Conservation (phyloP, 2,888 invertebrate genomes). For the Acleris sparsana region DNA sequence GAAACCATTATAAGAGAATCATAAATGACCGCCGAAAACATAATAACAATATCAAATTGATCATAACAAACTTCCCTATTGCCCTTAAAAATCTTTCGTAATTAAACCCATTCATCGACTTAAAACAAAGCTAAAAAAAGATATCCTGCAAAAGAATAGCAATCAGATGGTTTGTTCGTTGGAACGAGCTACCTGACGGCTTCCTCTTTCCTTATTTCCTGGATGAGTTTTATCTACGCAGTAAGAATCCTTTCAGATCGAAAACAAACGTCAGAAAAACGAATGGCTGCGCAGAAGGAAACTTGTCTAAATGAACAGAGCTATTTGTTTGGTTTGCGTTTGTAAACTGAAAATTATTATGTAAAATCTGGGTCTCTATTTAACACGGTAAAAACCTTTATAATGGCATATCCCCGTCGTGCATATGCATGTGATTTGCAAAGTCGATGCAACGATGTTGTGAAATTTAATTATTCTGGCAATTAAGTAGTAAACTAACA, state of each 20-base stretch:
- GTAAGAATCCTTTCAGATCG: slow-evolving; percentile 9
- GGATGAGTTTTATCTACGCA: slow-evolving; percentile 18
- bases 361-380: no score
- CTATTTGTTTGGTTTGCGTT: background rate
- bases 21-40: no score
- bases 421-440: no score
- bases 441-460: no score
- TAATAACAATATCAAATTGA: no score
- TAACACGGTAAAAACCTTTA: no score
- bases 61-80: no score
- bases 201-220: slow-evolving; percentile 18
- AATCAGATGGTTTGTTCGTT: slow-evolving; percentile 28
- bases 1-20: no score
- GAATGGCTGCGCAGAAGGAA: background rate
- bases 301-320: no score
- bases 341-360: background rate
- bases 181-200: slow-evolving; percentile 27
- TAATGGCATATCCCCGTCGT: no score
- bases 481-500: no score
- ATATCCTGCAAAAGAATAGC: slow-evolving; percentile 21
- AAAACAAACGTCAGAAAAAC: slow-evolving; percentile 1
- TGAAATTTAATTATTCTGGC: no score
- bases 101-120: slow-evolving; percentile 7
- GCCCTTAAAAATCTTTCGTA: background rate
- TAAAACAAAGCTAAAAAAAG: slow-evolving; percentile 6